A percentile compares a stretch with the other conserved stretches of the same genome.
These are phyloP conservation scores for Sebastolobus alascanus DNA, from an alignment of 2,797 vertebrate genomes.

Conservation along the genomic window DNA sequence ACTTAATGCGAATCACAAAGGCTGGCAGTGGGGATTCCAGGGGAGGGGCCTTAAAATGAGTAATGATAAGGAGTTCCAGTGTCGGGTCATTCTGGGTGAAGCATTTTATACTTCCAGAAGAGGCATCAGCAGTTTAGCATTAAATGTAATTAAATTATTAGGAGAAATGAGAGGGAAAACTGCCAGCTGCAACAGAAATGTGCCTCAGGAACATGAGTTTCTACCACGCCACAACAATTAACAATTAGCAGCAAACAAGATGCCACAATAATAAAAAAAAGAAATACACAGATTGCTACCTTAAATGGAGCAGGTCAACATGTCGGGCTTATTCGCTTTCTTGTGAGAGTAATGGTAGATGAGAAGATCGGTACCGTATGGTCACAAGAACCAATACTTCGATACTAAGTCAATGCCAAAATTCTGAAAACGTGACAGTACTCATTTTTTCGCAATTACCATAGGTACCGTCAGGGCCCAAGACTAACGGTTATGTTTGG, in stretches of 20 bases:
- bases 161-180: not conserved
- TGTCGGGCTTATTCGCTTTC: not conserved
- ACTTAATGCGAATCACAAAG: not conserved
- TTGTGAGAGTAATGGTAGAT: not conserved
- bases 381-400: no score
- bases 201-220: not conserved
- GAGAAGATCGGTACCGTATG: not conserved
- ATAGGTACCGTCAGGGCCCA: no score
- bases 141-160: not conserved
- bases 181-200: not conserved
- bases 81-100: not conserved
- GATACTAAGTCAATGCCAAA: no score
- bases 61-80: not conserved
- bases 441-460: no score
- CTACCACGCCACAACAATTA: not conserved
- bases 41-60: not conserved
- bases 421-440: no score
- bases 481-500: no score
- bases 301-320: not conserved
- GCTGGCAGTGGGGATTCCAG: not conserved
- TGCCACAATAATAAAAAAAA: not conserved
- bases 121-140: not conserved
- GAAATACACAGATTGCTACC: not conserved
- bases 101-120: not conserved
- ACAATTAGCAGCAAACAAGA: not conserved